Evolutionary conservation across 2,113 vertebrate species (phyloP), one percentile per base, ranked within the genome.

Genomic region (Stegostoma tigrinum): DNA sequence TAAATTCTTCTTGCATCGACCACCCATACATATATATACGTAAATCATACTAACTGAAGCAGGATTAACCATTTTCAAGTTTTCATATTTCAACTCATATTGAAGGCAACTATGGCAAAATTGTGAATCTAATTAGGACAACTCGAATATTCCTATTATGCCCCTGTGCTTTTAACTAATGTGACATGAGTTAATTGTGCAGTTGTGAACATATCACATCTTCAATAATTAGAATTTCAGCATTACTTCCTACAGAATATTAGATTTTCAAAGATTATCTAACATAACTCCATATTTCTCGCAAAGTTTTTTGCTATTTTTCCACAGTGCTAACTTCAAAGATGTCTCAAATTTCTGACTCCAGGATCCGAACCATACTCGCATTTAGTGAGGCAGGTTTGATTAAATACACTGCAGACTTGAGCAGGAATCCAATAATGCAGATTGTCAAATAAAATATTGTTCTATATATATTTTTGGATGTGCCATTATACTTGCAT

Each of bases 51-150:
- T 90, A 90, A 90, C 52, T 61, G 52, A 90, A 90, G 87, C 52
- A n/a, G 55, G 87, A 91, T 91, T 30, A 91, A 91, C 55, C 5
- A 52, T 55, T 91, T 91, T 55, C 55, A 64, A 55, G 24, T 61
- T 34, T 64, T 55, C 87, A 34, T 34, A 91, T 64, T 91, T 61
- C 87, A 91, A 91, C 64, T 91, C 61, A 91, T 91, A 91, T 27
- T 34, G 38, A 45, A 19, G 17, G 38, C 38, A 45, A 83, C 21
- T 83, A 15, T 34, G 55, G 61, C 64, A 55, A 91, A 91, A 91
- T 91, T 64, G 87, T 64, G 87, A 91, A 91, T 64, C 87, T 27
- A 91, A 91, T 91, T 91, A 91, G 87, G 55, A 34, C 27, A 91
- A 91, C 52, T 91, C 61, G 30, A 91, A 91, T 6, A 34, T 91